Conservation (phyloP, 2,888 invertebrate genomes). For the Acheta domesticus region DNA sequence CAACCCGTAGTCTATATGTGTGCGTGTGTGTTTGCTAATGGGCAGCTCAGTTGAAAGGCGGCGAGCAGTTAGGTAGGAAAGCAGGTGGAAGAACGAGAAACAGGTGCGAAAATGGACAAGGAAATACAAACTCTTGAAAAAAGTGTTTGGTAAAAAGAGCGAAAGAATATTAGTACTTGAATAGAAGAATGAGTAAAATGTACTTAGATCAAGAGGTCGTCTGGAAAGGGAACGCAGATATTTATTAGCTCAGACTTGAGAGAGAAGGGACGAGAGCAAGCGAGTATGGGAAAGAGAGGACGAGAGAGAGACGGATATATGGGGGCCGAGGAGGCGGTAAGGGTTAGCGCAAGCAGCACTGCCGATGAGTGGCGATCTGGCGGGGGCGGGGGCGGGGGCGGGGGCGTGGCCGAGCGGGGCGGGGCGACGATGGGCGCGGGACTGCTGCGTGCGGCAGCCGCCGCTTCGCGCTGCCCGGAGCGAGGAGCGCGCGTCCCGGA, state of each 20-base stretch:
- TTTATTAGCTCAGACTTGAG: too few relatives aligned
- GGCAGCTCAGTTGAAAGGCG: slow-evolving; percentile 22
- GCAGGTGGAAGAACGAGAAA: not conserved
- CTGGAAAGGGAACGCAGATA: too few relatives aligned
- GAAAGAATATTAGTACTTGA: too few relatives aligned
- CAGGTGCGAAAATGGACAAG: not conserved
- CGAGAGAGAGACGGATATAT: too few relatives aligned
- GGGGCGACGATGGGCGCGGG: not conserved
- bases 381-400: slow-evolving; percentile 4
- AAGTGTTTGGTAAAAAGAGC: too few relatives aligned
- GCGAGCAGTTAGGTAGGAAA: not conserved
- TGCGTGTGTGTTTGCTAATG: slow-evolving; percentile 25
- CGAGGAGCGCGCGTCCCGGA: slow-evolving; percentile 29
- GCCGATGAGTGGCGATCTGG: not conserved
- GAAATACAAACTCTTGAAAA: not conserved
- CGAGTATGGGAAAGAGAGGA: too few relatives aligned
- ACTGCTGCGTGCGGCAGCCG: slow-evolving; percentile 26
- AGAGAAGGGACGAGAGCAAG: too few relatives aligned
- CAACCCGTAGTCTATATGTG: slow-evolving; percentile 21
- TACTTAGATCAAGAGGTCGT: too few relatives aligned
- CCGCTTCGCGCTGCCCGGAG: slow-evolving; percentile 25
- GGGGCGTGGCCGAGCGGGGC: slow-evolving; percentile 5
- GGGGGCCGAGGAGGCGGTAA: too few relatives aligned
- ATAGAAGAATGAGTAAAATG: too few relatives aligned
- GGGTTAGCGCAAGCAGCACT: too few relatives aligned